A percentile compares a stretch with the other conserved stretches of the same genome.
Conservation (phyloP, 2,888 invertebrate species). For the Gryllus longicercus region DNA sequence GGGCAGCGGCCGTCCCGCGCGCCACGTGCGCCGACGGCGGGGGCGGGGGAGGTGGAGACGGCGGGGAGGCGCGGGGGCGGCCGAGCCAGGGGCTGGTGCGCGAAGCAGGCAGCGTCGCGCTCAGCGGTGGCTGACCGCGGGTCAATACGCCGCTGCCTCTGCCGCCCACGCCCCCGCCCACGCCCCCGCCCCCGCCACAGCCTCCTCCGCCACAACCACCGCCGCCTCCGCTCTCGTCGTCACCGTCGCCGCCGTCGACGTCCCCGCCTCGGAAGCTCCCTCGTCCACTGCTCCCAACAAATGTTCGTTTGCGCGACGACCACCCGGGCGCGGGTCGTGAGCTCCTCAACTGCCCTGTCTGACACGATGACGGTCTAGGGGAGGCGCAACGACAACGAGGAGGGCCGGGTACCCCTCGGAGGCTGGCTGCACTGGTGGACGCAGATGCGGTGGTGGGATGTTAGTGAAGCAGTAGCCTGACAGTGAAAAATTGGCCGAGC, state of each 20-base stretch:
- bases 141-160: constrained; percentile 6
- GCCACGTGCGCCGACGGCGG: not conserved
- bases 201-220: not conserved
- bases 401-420: too few relatives aligned
- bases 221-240: not conserved
- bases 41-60: not conserved
- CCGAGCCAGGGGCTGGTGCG: not conserved
- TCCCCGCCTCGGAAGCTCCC: not conserved
- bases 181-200: not conserved
- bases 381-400: too few relatives aligned
- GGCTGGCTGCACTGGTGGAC: too few relatives aligned
- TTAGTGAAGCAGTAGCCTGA: too few relatives aligned
- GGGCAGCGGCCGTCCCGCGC: constrained; percentile 17
- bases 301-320: constrained; percentile 17
- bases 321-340: too few relatives aligned
- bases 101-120: not conserved
- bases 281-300: not conserved
- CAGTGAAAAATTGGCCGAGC: too few relatives aligned
- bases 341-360: too few relatives aligned
- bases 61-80: not conserved
- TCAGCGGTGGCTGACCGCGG: constrained; percentile 17
- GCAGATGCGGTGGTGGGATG: too few relatives aligned
- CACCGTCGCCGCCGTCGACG: not conserved
- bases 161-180: too few relatives aligned
- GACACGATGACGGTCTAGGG: too few relatives aligned